Conservation (phyloP, 2,113 vertebrate species). For the Hipposideros armiger region DNA sequence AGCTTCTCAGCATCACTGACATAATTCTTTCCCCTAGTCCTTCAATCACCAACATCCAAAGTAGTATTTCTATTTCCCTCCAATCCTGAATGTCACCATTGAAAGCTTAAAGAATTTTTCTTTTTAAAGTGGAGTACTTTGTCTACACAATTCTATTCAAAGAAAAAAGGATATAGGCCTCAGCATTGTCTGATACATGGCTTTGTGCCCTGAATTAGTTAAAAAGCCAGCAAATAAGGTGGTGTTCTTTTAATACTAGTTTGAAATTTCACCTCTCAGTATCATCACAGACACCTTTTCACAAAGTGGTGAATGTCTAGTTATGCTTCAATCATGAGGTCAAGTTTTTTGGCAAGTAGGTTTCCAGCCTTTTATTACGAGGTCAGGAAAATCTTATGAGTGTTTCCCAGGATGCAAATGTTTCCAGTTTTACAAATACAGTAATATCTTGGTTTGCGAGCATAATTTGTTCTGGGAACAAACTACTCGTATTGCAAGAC, state of each 20-base stretch:
- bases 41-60: background rate
- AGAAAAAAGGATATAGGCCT: background rate
- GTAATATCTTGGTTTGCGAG: too few relatives aligned
- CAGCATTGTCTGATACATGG: background rate
- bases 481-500: too few relatives aligned
- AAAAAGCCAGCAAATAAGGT: background rate
- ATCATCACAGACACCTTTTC: background rate
- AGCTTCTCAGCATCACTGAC: background rate
- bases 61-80: background rate
- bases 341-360: background rate
- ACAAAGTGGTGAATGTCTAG: slow-evolving; percentile 19
- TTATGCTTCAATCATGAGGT: background rate
- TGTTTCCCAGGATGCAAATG: background rate
- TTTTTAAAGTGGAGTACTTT: background rate
- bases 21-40: background rate
- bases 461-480: too few relatives aligned
- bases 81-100: background rate
- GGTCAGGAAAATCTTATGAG: background rate
- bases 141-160: background rate
- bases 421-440: slow-evolving; percentile 45
- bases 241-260: background rate
- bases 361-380: background rate
- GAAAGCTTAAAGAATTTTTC: background rate
- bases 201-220: background rate
- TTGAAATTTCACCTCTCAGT: background rate